A percentile compares a stretch with the other conserved stretches of the same genome.
These are phyloP conservation scores for Scotopteryx bipunctaria DNA, from an alignment of 2,888 invertebrate genomes.

Conservation along the genomic window DNA sequence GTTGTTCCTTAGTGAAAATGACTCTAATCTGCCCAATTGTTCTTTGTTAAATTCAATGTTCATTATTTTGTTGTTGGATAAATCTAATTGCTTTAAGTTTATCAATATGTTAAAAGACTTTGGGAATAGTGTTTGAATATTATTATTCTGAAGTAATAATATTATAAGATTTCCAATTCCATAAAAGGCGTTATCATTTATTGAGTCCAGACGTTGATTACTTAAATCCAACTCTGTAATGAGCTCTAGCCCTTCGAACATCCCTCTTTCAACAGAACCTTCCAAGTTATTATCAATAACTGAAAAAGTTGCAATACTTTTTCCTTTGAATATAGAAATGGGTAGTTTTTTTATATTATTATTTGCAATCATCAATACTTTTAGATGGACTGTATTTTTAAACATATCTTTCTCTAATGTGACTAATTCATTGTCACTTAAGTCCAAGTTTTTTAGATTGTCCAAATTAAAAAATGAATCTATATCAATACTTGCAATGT, in stretches of 20 bases:
- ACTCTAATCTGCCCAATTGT: conserved; percentile 50
- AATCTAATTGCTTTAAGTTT: conserved; percentile 49
- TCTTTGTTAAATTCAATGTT: conserved; percentile 54
- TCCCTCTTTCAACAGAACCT: conserved; percentile 53
- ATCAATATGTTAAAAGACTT: conserved; percentile 51
- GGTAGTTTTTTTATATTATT: conserved; percentile 56
- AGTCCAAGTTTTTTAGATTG: conserved; percentile 44
- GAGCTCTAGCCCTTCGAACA: conserved; percentile 55
- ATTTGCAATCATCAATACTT: conserved; percentile 49
- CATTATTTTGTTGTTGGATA: conserved; percentile 58
- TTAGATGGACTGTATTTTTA: conserved; percentile 37
- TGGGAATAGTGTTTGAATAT: conserved; percentile 45
- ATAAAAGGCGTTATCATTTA: conserved; percentile 60
- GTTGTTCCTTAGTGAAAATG: conserved; percentile 53
- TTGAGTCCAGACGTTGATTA: conserved; percentile 48
- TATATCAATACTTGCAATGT: conserved; percentile 45
- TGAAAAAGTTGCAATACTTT: conserved; percentile 49
- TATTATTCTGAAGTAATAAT: conserved; percentile 57
- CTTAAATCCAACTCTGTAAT: conserved; percentile 52
- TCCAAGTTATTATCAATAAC: conserved; percentile 51
- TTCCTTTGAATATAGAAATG: conserved; percentile 53
- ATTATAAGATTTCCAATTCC: conserved; percentile 46
- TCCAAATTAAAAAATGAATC: conserved; percentile 44
- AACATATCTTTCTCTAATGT: conserved; percentile 47
- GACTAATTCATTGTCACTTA: conserved; percentile 54